Evolutionary conservation across 2,888 invertebrate species (phyloP), one percentile per base, ranked within the genome.

Genomic region (Eupithecia pulchellata): DNA sequence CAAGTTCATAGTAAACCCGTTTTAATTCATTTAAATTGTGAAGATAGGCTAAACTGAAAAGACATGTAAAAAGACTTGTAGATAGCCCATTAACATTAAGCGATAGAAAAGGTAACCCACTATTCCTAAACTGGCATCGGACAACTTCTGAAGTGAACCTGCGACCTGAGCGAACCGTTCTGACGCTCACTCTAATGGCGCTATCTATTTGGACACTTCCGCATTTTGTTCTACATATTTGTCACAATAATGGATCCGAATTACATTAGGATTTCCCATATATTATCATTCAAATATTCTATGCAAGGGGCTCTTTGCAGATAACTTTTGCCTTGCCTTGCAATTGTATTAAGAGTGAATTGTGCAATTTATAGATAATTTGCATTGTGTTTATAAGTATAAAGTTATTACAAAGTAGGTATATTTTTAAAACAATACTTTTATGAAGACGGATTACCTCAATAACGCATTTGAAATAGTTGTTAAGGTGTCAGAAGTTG

Each of bases 171-270:
- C 30, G 20, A 30, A 60, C 42, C 55, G 61, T 65, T 2, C 25
- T 27, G 64, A 70, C 74, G 74, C 72, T 70, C 73, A 13, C n/a
- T 81, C 81, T 82, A 81, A 83, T 75, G 70, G 64, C 39, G 34
- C 75, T 79, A 78, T 79, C 76, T 75, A 74, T 75, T 77, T 68
- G 74, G 72, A 72, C 77, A 79, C 81, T 82, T 84, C 83, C 84
- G 80, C 74, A 66, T 64, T 72, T 69, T 68, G 70, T 55, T 72
- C 69, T 71, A 75, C 73, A 66, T 73, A 71, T 71, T 67, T 66
- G 72, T 66, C 69, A 39, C 62, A 66, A 76, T 72, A 39, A 73
- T 60, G 52, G 60, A 32, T 60, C 30, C 58, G 34, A 25, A 32
- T 34, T 34, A 11, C 34, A 61, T 61, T 25, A 42, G 9, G 20